Evolutionary conservation across 1,140 invertebrate species (phyloP).

Genomic region (Saccostrea cuccullata): DNA sequence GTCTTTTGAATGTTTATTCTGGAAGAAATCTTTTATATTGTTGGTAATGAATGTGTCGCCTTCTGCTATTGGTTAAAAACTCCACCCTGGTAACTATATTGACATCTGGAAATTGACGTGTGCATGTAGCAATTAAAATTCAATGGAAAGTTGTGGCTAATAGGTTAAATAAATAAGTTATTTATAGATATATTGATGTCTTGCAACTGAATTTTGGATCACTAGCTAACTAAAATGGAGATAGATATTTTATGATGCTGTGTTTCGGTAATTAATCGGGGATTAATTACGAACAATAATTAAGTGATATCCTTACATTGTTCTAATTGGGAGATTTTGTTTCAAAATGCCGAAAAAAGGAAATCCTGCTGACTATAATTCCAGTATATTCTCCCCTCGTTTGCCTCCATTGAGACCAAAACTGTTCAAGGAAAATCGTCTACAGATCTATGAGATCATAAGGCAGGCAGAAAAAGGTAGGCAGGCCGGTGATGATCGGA

Average conservation of each 20-base stretch:
- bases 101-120: slow-evolving; percentile 26
- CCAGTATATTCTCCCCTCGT: slow-evolving; percentile 62
- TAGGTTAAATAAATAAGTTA: slow-evolving; percentile 18
- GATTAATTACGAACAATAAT: background rate
- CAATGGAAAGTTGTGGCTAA: slow-evolving; percentile 8
- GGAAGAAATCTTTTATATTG: slow-evolving; percentile 21
- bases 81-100: slow-evolving; percentile 37
- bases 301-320: background rate
- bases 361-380: slow-evolving; percentile 56
- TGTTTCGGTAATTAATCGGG: slow-evolving; percentile 11
- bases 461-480: slow-evolving; percentile 60
- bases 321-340: background rate
- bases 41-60: slow-evolving; percentile 21
- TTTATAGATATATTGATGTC: slow-evolving; percentile 20
- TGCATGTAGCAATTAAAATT: background rate
- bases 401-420: slow-evolving; percentile 60
- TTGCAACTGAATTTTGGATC: background rate
- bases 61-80: background rate
- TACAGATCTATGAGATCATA: slow-evolving; percentile 62
- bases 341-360: slow-evolving; percentile 69
- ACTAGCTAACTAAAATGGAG: background rate
- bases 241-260: slow-evolving; percentile 43
- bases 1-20: slow-evolving; percentile 8
- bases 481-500: background rate
- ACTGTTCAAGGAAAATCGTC: slow-evolving; percentile 65